Evolutionary conservation across 2,797 vertebrate genomes (phyloP).

Genomic region (Odontamblyopus rebecca): DNA sequence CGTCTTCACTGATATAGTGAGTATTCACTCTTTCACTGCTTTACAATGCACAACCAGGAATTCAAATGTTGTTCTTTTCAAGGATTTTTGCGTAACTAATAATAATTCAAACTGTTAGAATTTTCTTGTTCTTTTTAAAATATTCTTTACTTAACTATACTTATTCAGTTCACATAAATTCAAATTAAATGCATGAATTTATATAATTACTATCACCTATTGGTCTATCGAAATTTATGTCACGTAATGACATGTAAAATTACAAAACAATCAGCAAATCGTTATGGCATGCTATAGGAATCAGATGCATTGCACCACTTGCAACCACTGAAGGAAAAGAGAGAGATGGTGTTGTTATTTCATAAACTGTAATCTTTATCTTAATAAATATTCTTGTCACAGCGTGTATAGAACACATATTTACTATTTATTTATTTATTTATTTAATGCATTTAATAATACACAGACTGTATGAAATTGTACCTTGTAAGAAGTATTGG

Average conservation of each 20-base stretch:
- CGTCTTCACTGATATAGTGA: conserved; percentile 97
- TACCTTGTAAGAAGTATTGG: not conserved
- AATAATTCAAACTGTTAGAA: too few relatives aligned
- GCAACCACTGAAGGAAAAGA: not conserved
- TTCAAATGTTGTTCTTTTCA: too few relatives aligned
- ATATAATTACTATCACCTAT: too few relatives aligned
- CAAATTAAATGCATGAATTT: too few relatives aligned
- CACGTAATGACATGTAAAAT: not conserved
- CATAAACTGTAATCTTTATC: not conserved
- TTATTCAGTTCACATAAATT: too few relatives aligned
- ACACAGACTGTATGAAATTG: not conserved
- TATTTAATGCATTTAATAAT: not conserved
- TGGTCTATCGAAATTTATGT: too few relatives aligned
- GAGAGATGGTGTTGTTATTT: not conserved
- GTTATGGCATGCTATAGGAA: too few relatives aligned
- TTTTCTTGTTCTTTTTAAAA: too few relatives aligned
- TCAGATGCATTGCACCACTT: not conserved
- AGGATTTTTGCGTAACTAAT: too few relatives aligned
- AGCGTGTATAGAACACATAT: not conserved
- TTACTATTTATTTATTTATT: not conserved
- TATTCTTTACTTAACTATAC: too few relatives aligned
- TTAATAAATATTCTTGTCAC: not conserved
- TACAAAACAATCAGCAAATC: not conserved
- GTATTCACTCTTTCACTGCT: not conserved
- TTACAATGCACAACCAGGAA: not conserved